phyloP scores from a whole-genome alignment of 2,113 vertebrate species.

The Spea multiplicata region DNA sequence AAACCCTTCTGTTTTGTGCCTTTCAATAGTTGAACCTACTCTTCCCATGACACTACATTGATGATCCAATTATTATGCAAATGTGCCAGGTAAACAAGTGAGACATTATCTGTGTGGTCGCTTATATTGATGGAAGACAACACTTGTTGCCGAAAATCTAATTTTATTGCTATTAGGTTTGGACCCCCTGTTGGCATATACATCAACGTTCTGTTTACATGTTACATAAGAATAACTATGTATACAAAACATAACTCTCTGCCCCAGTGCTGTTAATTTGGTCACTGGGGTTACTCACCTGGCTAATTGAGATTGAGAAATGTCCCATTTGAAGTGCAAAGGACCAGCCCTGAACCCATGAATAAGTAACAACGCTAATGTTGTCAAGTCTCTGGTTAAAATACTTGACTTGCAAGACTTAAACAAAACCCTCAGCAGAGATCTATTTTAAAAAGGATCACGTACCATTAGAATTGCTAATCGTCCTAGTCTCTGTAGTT shows the following conservation, averaged over 20 bases:
- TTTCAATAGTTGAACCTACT: too few relatives aligned
- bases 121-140: too few relatives aligned
- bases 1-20: too few relatives aligned
- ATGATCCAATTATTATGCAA: too few relatives aligned
- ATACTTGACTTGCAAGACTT: slow-evolving; percentile 13
- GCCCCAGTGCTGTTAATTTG: neutral
- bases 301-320: slow-evolving; percentile 10
- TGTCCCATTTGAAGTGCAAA: slow-evolving; percentile 15
- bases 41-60: too few relatives aligned
- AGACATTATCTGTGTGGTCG: too few relatives aligned
- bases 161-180: too few relatives aligned
- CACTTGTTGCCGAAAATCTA: too few relatives aligned
- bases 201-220: too few relatives aligned
- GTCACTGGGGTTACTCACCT: neutral
- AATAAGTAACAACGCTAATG: neutral
- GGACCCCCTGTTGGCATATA: too few relatives aligned
- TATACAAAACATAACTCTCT: slow-evolving; percentile 1
- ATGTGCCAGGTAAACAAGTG: too few relatives aligned
- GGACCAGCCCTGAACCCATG: neutral
- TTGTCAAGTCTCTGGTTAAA: neutral
- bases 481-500: neutral
- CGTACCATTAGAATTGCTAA: slow-evolving; percentile 32
- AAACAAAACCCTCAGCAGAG: slow-evolving; percentile 18
- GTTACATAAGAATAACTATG: neutral
- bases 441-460: slow-evolving; percentile 12